Percentiles rank a stretch among this genome's conserved stretches.
Evolutionary conservation across 2,797 vertebrate genomes (phyloP).

Genomic region (Chelon auratus): DNA sequence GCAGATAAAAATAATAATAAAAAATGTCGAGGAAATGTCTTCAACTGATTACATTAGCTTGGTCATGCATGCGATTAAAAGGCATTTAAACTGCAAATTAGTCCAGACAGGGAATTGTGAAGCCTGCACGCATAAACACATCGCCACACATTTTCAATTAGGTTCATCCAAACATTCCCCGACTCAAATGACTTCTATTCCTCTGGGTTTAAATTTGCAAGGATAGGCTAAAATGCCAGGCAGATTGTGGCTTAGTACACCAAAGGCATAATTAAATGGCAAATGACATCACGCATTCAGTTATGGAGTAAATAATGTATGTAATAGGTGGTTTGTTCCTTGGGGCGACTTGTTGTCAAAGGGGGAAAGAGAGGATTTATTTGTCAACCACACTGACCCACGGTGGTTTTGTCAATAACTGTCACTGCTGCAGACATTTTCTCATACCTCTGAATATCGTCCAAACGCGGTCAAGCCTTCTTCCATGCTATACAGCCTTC

Average conservation of each 20-base stretch:
- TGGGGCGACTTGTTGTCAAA: too few species aligned
- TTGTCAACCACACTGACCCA: too few species aligned
- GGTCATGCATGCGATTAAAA: constrained; percentile 67
- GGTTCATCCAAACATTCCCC: constrained; percentile 56
- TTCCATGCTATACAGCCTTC: too few species aligned
- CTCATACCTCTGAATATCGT: too few species aligned
- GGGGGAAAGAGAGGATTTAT: too few species aligned
- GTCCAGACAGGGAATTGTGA: constrained; percentile 49
- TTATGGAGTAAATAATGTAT: background rate
- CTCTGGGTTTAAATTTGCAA: constrained; percentile 50
- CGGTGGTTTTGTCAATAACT: too few species aligned
- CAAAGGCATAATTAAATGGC: constrained; percentile 10
- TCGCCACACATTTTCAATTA: constrained; percentile 57
- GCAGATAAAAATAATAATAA: constrained; percentile 10
- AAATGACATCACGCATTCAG: background rate
- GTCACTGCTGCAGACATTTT: too few species aligned
- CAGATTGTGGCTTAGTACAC: constrained; percentile 11
- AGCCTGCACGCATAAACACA: constrained; percentile 54
- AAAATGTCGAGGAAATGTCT: constrained; percentile 16
- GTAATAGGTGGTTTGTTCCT: too few species aligned
- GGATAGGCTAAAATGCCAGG: constrained; percentile 28
- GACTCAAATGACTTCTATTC: constrained; percentile 56
- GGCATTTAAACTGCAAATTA: constrained; percentile 70
- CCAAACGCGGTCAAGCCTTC: too few species aligned
- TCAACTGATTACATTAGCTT: constrained; percentile 50